Percentiles rank a stretch among this genome's conserved stretches.
These are phyloP conservation scores for Saxidomus purpurata DNA, from an alignment of 1,140 invertebrate species.

Conservation along the genomic window DNA sequence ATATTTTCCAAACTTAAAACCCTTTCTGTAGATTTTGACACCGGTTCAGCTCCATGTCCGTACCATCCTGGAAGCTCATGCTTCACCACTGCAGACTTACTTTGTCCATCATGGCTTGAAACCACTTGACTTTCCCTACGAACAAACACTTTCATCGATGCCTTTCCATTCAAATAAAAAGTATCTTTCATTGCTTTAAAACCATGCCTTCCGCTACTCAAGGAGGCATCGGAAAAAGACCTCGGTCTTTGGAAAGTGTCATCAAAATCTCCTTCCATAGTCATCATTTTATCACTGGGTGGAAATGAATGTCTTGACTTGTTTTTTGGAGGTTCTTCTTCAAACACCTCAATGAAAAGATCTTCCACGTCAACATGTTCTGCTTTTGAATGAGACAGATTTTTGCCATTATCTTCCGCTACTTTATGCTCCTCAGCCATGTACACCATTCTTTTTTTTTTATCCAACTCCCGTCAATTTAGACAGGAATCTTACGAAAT, in stretches of 20 bases:
- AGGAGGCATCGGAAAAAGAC: slow-evolving; percentile 58
- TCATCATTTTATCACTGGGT: slow-evolving; percentile 52
- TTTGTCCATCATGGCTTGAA: not conserved
- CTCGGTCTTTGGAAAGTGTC: slow-evolving; percentile 39
- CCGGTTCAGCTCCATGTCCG: not conserved
- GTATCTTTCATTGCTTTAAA: slow-evolving; percentile 18
- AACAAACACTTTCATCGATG: slow-evolving; percentile 63
- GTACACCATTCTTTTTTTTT: slow-evolving; percentile 32
- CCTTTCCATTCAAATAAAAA: not conserved
- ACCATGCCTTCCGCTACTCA: slow-evolving; percentile 37
- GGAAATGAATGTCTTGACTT: slow-evolving; percentile 24
- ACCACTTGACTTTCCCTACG: slow-evolving; percentile 36
- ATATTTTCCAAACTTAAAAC: slow-evolving; percentile 17
- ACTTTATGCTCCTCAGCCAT: not conserved
- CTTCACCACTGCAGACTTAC: not conserved
- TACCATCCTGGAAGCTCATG: not conserved
- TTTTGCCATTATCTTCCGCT: slow-evolving; percentile 2
- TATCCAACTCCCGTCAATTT: slow-evolving; percentile 38
- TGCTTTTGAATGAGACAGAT: slow-evolving; percentile 24
- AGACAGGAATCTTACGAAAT: not conserved
- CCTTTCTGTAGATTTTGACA: not conserved
- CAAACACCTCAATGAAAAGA: slow-evolving; percentile 5
- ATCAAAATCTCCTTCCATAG: not conserved
- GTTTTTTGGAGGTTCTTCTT: not conserved
- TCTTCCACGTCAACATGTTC: not conserved